These are phyloP conservation scores for Andrena haemorrhoa DNA, from an alignment of 2,888 invertebrate species.

Conservation along the genomic window DNA sequence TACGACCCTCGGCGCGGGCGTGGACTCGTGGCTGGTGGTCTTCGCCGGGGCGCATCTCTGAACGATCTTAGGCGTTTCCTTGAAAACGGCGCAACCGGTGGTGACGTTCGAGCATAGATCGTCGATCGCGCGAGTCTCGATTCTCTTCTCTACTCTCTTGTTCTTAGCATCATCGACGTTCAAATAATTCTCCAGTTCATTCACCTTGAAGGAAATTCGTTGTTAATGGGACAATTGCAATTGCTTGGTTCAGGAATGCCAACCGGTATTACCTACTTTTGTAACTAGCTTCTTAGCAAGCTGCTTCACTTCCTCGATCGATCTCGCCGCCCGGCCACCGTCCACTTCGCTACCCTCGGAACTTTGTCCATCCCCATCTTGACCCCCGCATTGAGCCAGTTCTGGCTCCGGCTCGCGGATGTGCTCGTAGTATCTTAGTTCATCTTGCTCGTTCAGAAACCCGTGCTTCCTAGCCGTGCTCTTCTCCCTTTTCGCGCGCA, in stretches of 20 bases:
- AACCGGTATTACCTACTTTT: slow-evolving; percentile 66
- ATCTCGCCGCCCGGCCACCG: slow-evolving; percentile 47
- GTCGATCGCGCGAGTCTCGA: slow-evolving; percentile 37
- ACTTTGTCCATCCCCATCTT: background rate
- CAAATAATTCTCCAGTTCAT: slow-evolving; percentile 64
- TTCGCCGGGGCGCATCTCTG: slow-evolving; percentile 29
- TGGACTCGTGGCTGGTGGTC: background rate
- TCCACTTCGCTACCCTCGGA: background rate
- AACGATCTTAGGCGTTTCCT: background rate
- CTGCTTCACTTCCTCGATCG: slow-evolving; percentile 73
- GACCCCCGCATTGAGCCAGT: background rate
- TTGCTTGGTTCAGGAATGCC: background rate
- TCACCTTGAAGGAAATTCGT: slow-evolving; percentile 56
- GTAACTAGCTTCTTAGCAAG: slow-evolving; percentile 71
- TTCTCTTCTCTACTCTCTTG: slow-evolving; percentile 2
- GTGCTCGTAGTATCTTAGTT: slow-evolving; percentile 41
- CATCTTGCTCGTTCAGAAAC: slow-evolving; percentile 38
- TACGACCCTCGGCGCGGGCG: slow-evolving; percentile 4
- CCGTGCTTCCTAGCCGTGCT: slow-evolving; percentile 25
- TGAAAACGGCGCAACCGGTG: slow-evolving; percentile 1
- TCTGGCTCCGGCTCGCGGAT: slow-evolving; percentile 33
- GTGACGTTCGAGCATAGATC: slow-evolving; percentile 37
- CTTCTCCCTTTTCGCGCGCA: slow-evolving; percentile 48
- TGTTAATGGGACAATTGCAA: background rate
- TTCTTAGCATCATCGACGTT: slow-evolving; percentile 11